phyloP scores from a whole-genome alignment of 1,140 invertebrate genomes.

The Plectus sambesii region DNA sequence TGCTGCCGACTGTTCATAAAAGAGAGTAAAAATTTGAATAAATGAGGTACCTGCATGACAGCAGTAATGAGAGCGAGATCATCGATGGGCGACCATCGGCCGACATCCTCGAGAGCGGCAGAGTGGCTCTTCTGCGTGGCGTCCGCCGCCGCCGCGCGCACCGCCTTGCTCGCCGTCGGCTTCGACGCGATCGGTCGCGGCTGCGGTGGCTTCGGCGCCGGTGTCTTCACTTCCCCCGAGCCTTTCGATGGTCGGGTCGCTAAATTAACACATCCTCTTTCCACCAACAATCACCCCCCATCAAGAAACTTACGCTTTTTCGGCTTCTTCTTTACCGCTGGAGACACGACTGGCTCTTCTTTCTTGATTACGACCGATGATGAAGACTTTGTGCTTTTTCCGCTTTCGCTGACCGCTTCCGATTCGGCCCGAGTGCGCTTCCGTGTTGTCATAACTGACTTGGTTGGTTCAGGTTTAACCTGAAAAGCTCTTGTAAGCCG shows the following conservation, averaged over 20 bases:
- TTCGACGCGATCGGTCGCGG: slow-evolving; percentile 7
- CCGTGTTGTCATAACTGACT: too few species aligned
- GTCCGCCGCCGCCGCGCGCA: slow-evolving; percentile 15
- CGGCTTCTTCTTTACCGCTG: too few species aligned
- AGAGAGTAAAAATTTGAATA: slow-evolving; percentile 18
- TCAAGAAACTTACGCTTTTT: too few species aligned
- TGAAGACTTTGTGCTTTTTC: too few species aligned
- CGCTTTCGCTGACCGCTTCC: too few species aligned
- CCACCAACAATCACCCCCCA: too few species aligned
- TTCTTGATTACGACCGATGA: too few species aligned
- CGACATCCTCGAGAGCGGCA: slow-evolving; percentile 62
- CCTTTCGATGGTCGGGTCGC: slow-evolving; percentile 16
- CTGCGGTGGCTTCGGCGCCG: slow-evolving; percentile 14
- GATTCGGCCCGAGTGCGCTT: too few species aligned
- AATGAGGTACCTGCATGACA: slow-evolving; percentile 67
- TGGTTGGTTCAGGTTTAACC: too few species aligned
- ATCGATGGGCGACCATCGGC: slow-evolving; percentile 91
- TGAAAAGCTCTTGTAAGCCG: too few species aligned
- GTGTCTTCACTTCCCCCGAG: slow-evolving; percentile 29
- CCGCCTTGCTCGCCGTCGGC: slow-evolving; percentile 16
- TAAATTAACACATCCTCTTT: slow-evolving; percentile 1
- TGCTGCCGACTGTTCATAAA: slow-evolving; percentile 11
- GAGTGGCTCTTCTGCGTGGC: slow-evolving; percentile 24
- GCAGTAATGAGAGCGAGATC: slow-evolving; percentile 83
- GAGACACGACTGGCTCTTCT: too few species aligned